Evolutionary conservation across 2,113 vertebrate genomes (phyloP).

Genomic region (Platysteira castanea): DNA sequence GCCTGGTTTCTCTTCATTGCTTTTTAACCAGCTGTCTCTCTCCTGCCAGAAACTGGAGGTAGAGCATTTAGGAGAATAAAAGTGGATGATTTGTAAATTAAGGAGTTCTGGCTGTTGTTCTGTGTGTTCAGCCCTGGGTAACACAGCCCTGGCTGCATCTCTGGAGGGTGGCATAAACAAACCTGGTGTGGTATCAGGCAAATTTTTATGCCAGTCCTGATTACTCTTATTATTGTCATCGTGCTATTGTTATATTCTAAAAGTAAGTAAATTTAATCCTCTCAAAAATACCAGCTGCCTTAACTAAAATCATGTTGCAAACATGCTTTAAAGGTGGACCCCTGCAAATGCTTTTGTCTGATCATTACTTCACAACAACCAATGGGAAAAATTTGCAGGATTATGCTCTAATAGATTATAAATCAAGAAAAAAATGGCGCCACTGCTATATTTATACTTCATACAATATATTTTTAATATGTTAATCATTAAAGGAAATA

Average conservation of each 20-base stretch:
- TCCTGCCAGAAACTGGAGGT: background rate
- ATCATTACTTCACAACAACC: background rate
- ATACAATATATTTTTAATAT: background rate
- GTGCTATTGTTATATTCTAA: background rate
- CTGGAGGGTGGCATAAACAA: background rate
- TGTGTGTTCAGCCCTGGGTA: background rate
- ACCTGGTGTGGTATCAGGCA: background rate
- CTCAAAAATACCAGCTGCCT: background rate
- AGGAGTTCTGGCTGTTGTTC: background rate
- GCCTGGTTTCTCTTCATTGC: background rate
- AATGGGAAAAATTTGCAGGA: background rate
- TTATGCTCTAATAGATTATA: background rate
- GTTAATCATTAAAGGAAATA: background rate
- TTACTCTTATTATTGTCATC: background rate
- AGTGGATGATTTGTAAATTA: background rate
- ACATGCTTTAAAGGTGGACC: background rate
- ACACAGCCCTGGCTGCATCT: background rate
- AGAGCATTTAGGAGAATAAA: background rate
- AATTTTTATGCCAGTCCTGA: background rate
- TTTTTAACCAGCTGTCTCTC: background rate
- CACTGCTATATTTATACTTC: background rate
- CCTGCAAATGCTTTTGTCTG: background rate
- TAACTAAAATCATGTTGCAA: background rate
- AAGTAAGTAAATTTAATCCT: background rate
- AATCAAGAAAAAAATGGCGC: background rate